Evolutionary conservation across 2,113 vertebrate genomes (phyloP).

Genomic region (Nesogale talazaci): DNA sequence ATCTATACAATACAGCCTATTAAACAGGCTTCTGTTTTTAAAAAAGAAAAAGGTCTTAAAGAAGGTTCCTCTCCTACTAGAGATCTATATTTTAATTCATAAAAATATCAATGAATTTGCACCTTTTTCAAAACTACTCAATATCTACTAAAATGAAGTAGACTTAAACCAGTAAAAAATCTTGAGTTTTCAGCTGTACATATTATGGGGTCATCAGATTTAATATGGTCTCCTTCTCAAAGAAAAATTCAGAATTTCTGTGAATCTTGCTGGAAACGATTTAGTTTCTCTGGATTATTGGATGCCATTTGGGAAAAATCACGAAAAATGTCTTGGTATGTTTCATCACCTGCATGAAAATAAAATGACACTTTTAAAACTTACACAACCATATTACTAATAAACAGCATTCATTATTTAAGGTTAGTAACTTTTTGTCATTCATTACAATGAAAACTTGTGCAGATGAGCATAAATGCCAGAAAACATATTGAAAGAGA

Average conservation of each 20-base stretch:
- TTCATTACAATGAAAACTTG: conserved; percentile 53
- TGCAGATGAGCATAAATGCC: conserved; percentile 56
- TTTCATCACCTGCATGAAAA: conserved; percentile 93
- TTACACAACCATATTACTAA: conserved; percentile 36
- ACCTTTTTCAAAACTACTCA: conserved; percentile 72
- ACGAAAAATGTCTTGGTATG: conserved; percentile 99
- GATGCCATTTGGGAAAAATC: conserved; percentile 99
- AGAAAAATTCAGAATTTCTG: conserved; percentile 88
- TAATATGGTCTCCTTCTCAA: conserved; percentile 69
- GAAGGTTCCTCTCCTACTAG: conserved; percentile 66
- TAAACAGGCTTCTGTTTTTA: conserved; percentile 43
- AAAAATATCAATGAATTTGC: conserved; percentile 69
- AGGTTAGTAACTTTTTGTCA: conserved; percentile 9
- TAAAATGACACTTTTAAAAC: conserved; percentile 69
- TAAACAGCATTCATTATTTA: conserved; percentile 61
- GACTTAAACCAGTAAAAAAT: conserved; percentile 74
- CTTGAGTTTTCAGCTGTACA: conserved; percentile 75
- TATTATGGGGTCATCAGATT: conserved; percentile 48
- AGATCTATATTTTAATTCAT: conserved; percentile 70
- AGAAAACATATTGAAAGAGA: conserved; percentile 73
- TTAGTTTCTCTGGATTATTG: conserved; percentile 96
- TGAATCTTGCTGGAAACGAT: conserved; percentile 93
- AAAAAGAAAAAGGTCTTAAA: conserved; percentile 38
- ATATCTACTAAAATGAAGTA: conserved; percentile 75
- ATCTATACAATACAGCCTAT: conserved; percentile 28